Conservation (phyloP, 1,140 invertebrate species). For the Aphidius ervi region DNA sequence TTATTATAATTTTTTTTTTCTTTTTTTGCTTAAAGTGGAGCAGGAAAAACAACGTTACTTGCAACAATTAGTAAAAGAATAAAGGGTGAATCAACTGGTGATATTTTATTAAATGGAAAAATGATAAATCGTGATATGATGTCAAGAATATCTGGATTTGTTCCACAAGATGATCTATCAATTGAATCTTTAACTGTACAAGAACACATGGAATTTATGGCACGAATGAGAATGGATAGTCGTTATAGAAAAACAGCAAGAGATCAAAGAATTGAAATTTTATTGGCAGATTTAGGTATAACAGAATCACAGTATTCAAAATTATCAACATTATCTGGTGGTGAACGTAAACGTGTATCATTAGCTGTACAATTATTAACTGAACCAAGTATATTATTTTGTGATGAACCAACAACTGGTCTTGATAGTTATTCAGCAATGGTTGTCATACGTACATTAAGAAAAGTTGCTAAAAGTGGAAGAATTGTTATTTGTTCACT, state of each 20-base stretch:
- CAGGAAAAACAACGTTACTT: constrained; percentile 68
- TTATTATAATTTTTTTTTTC: neutral
- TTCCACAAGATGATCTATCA: constrained; percentile 68
- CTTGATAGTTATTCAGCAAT: constrained; percentile 78
- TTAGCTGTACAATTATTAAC: constrained; percentile 80
- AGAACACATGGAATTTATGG: constrained; percentile 74
- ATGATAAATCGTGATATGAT: constrained; percentile 59
- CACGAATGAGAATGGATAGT: constrained; percentile 49
- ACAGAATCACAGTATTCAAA: constrained; percentile 63
- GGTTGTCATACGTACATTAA: constrained; percentile 66
- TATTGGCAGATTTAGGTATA: constrained; percentile 61
- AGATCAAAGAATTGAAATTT: constrained; percentile 36
- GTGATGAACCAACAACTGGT: constrained; percentile 80
- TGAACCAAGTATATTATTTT: constrained; percentile 74
- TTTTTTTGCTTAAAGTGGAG: constrained; percentile 53
- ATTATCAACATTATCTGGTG: constrained; percentile 71
- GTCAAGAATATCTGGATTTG: constrained; percentile 66
- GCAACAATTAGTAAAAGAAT: constrained; percentile 65
- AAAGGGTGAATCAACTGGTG: constrained; percentile 59
- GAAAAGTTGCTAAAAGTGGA: constrained; percentile 60
- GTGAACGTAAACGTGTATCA: constrained; percentile 80
- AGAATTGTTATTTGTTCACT: constrained; percentile 81
- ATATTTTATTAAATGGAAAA: constrained; percentile 66
- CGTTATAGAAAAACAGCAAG: constrained; percentile 28
- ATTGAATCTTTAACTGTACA: constrained; percentile 64